phyloP scores from a whole-genome alignment of 2,797 vertebrate genomes.

The Cyprinodon diabolis region DNA sequence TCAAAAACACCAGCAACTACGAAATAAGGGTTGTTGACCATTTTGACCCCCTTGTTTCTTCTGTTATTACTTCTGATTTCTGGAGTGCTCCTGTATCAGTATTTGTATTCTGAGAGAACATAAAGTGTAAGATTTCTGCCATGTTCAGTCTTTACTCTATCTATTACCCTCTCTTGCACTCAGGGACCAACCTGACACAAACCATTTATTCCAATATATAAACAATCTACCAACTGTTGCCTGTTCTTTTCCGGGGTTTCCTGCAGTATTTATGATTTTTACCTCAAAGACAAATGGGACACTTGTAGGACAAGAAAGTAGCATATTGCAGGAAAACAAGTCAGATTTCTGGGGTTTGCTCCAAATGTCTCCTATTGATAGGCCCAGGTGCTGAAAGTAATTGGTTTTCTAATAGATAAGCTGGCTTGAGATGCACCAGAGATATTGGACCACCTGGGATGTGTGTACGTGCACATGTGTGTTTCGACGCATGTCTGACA shows the following conservation, averaged over 20 bases:
- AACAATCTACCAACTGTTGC: slow-evolving; percentile 44
- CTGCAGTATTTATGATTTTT: slow-evolving; percentile 27
- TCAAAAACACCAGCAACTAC: slow-evolving; percentile 20
- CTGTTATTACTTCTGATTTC: slow-evolving; percentile 46
- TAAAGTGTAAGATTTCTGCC: slow-evolving; percentile 29
- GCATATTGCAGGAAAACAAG: slow-evolving; percentile 52
- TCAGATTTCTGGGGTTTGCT: slow-evolving; percentile 33
- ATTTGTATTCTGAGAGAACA: slow-evolving; percentile 41
- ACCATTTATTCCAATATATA: slow-evolving; percentile 53
- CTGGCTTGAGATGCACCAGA: slow-evolving; percentile 44
- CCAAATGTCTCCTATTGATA: slow-evolving; percentile 27
- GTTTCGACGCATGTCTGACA: slow-evolving; percentile 41
- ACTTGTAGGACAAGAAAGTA: slow-evolving; percentile 51
- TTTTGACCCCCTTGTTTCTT: slow-evolving; percentile 42
- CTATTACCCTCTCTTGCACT: slow-evolving; percentile 14
- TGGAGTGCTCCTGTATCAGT: slow-evolving; percentile 40
- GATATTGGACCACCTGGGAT: slow-evolving; percentile 59
- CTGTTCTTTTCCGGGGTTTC: slow-evolving; percentile 40
- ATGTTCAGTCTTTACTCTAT: slow-evolving; percentile 24
- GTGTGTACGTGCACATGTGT: slow-evolving; percentile 30
- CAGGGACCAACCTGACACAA: slow-evolving; percentile 37
- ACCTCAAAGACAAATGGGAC: slow-evolving; percentile 40
- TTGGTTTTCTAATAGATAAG: slow-evolving; percentile 72
- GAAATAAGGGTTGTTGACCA: slow-evolving; percentile 25
- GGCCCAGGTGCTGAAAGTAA: slow-evolving; percentile 72